Base-by-base conservation (phyloP, 2,113 vertebrate genomes). In the Egretta garzetta region DNA sequence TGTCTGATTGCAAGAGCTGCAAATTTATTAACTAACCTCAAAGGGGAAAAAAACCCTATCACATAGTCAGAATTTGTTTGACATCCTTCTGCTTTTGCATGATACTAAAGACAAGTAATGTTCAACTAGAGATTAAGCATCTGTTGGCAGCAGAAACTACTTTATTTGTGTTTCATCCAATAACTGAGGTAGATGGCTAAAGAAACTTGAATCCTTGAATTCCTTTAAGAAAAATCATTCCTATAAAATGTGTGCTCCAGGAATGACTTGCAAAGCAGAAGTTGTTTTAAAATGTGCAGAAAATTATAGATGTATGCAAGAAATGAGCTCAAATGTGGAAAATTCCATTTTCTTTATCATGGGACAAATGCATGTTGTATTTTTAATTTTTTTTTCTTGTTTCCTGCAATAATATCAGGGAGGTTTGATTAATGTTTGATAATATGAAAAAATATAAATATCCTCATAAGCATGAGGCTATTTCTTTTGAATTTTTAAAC, bases 311-410 rank as follows among this genome's bases (percentile, higher is more conserved):
- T 9, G 0, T 56, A 53, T 50, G 1, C 12, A 80, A 53, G 27
- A 80, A 64, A 10, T 26, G 32, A 66, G 12, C 3, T 52, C 14
- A 59, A 59, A 47, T 70, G 35, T 28, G 52, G 50, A 83, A 80
- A 86, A 71, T 22, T 59, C 12, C 3, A 14, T 47, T 63, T 93
- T 43, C 4, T 63, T 76, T 79, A 30, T 58, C 19, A 35, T 8
- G 11, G 30, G 19, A 67, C 2, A 43, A 76, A 59, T 30, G 4
- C 6, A 22, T 12, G 4, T 68, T 73, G 8, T 0, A 0, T 22
- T 53, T 22, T 59, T 43, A n/a, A n/a, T 37, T 5, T 24, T 26
- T 37, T 8, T 24, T 32, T 10, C 28, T 59, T 16, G 22, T 7
- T 4, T 3, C 30, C 24, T n/a, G 23, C 24, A 58, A 23, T 53